These are phyloP conservation scores for Semicossyphus pulcher DNA, from an alignment of 2,113 vertebrate genomes.

Conservation along the genomic window DNA sequence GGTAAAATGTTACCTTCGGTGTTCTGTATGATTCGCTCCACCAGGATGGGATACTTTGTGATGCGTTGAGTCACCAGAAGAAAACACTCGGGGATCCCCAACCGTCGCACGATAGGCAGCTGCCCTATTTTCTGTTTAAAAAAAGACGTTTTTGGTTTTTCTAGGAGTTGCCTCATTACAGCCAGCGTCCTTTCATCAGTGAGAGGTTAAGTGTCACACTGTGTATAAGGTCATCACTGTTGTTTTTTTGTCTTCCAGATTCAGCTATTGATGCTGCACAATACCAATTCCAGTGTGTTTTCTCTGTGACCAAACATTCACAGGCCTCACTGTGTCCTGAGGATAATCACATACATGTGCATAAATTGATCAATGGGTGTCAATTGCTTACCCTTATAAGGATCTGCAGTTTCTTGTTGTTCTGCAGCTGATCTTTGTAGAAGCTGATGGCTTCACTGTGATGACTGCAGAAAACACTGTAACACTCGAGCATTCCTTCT, in stretches of 20 bases:
- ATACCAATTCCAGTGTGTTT: too few species aligned
- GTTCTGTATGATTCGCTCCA: constrained; percentile 92
- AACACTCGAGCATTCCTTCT: constrained; percentile 86
- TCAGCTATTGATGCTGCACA: too few species aligned
- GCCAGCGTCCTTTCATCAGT: background rate
- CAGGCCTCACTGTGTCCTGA: background rate
- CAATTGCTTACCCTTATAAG: constrained; percentile 86
- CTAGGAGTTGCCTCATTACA: background rate
- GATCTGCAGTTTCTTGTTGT: constrained; percentile 92
- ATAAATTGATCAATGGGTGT: background rate
- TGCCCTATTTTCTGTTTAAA: constrained; percentile 90
- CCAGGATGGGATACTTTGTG: constrained; percentile 93
- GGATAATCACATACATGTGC: background rate
- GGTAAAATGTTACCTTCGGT: constrained; percentile 86
- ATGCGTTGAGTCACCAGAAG: constrained; percentile 95
- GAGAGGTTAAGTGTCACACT: too few species aligned
- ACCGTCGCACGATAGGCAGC: constrained; percentile 86
- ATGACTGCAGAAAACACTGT: constrained; percentile 89
- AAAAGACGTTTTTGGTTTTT: background rate
- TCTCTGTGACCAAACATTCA: background rate
- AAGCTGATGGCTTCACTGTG: constrained; percentile 86
- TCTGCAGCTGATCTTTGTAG: constrained; percentile 92
- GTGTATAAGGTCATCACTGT: background rate
- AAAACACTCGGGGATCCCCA: constrained; percentile 93
- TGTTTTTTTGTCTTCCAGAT: too few species aligned